Evolutionary conservation across 92 coral and sea anemone species (phyloP).

Genomic region (Virgularia gustaviana): DNA sequence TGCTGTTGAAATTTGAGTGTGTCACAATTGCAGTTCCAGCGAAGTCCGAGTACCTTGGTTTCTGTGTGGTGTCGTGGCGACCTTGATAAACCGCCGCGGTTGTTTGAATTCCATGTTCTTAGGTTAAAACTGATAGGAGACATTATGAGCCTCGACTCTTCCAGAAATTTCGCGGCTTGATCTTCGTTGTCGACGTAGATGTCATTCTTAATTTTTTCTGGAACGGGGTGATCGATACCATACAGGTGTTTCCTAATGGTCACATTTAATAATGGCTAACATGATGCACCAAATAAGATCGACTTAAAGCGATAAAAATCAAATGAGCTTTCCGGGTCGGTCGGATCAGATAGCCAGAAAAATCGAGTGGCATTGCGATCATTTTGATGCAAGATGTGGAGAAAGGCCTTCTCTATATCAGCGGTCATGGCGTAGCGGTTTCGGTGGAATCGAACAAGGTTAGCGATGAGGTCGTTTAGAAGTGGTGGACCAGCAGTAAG

Average conservation of each 20-base stretch:
- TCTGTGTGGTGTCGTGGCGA: slow-evolving; percentile 20
- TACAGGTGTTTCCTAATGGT: slow-evolving; percentile 41
- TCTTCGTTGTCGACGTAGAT: slow-evolving; percentile 52
- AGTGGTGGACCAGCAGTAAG: slow-evolving; percentile 43
- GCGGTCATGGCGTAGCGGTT: slow-evolving; percentile 44
- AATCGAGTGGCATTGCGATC: slow-evolving; percentile 48
- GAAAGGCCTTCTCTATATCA: slow-evolving; percentile 58
- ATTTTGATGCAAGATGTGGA: slow-evolving; percentile 41
- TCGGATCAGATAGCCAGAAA: slow-evolving; percentile 47
- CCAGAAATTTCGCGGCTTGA: not conserved
- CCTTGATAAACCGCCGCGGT: not conserved
- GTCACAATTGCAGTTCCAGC: slow-evolving; percentile 39
- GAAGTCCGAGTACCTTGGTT: slow-evolving; percentile 54
- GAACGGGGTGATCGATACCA: slow-evolving; percentile 30
- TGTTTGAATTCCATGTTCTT: slow-evolving; percentile 52
- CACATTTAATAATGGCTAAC: slow-evolving; percentile 54
- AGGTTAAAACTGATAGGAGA: slow-evolving; percentile 40
- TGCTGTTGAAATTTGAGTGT: slow-evolving; percentile 20
- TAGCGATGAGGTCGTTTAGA: slow-evolving; percentile 46
- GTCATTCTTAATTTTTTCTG: slow-evolving; percentile 44
- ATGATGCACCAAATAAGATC: slow-evolving; percentile 45
- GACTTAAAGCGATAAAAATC: slow-evolving; percentile 46
- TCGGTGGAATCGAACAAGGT: slow-evolving; percentile 52
- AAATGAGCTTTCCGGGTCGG: slow-evolving; percentile 43
- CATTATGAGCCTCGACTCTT: slow-evolving; percentile 41